Evolutionary conservation across 2,797 vertebrate species (phyloP).

Genomic region (Gobio occitaniae): DNA sequence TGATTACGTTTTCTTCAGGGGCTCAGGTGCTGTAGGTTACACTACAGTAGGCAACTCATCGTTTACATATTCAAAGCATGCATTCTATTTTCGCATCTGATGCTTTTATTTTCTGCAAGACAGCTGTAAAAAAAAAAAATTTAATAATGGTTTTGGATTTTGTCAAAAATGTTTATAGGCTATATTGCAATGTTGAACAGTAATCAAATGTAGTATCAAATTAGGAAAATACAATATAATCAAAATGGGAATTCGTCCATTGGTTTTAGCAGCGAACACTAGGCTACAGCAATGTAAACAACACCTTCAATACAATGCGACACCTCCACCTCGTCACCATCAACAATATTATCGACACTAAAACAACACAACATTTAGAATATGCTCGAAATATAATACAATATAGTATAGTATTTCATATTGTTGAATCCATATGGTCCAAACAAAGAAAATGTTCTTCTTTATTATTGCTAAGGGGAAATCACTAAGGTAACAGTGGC

Average conservation of each 20-base stretch:
- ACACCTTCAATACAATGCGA: slow-evolving; percentile 50
- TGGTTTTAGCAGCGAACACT: neutral
- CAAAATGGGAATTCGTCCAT: neutral
- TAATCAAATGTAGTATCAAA: neutral
- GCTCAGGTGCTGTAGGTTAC: neutral
- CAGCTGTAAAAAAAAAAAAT: neutral
- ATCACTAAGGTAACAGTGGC: slow-evolving; percentile 7
- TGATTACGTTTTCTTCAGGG: neutral
- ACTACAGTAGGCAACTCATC: neutral
- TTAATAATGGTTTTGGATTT: neutral
- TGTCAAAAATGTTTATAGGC: neutral
- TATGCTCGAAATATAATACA: neutral
- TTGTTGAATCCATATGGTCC: neutral
- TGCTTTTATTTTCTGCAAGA: neutral
- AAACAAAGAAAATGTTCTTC: neutral
- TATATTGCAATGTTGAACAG: neutral
- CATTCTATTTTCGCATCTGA: neutral
- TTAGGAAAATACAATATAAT: neutral
- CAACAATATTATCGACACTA: slow-evolving; percentile 29
- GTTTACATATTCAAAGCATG: neutral
- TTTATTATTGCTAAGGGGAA: neutral
- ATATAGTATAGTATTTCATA: neutral
- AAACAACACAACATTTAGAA: slow-evolving; percentile 57
- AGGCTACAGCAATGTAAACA: slow-evolving; percentile 38
- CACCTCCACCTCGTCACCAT: slow-evolving; percentile 14